phyloP scores from a whole-genome alignment of 2,113 vertebrate species.

The Dermatemys mawii region DNA sequence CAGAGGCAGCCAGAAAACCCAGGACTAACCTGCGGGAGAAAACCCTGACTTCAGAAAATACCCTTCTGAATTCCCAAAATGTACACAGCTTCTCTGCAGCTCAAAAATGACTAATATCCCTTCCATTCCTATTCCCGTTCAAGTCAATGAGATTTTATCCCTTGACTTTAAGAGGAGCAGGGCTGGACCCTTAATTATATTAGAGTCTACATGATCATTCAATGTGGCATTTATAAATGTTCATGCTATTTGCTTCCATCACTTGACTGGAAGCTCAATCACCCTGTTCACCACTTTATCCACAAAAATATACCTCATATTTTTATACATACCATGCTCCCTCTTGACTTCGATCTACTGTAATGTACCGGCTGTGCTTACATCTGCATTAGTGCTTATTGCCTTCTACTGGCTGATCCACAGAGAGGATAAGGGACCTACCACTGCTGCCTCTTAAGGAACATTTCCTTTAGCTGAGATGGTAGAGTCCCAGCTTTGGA shows the following conservation, averaged over 20 bases:
- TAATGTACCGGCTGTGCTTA: not conserved
- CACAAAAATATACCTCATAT: not conserved
- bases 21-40: not conserved
- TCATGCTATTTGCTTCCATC: not conserved
- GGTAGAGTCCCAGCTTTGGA: not conserved
- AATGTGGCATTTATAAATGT: not conserved
- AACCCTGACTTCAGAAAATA: not conserved
- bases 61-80: not conserved
- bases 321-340: not conserved
- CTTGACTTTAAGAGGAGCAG: not conserved
- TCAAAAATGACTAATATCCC: not conserved
- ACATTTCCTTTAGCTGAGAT: not conserved
- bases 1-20: accelerated
- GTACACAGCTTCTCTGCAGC: not conserved
- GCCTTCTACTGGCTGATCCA: accelerated
- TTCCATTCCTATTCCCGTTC: not conserved
- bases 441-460: not conserved
- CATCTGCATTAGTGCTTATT: accelerated
- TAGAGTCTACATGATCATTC: not conserved
- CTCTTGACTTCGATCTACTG: not conserved
- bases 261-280: not conserved
- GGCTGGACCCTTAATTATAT: not conserved
- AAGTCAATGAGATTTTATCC: not conserved
- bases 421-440: not conserved
- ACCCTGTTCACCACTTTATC: not conserved